Percentiles rank a stretch among this genome's conserved stretches.
These are phyloP conservation scores for Cylloceria caligata DNA, from an alignment of 2,888 invertebrate genomes.

Conservation along the genomic window DNA sequence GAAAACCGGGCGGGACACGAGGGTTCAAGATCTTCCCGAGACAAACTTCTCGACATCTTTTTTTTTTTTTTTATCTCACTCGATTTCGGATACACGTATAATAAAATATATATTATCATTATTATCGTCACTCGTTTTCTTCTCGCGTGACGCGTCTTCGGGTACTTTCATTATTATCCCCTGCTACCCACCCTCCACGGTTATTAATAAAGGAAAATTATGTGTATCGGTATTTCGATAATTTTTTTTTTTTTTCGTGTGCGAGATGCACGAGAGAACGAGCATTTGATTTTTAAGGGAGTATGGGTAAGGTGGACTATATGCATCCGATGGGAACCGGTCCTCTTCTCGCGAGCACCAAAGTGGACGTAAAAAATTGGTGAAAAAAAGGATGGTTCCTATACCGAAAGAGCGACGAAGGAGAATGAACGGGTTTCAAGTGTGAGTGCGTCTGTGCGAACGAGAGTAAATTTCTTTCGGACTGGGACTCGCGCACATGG, in stretches of 20 bases:
- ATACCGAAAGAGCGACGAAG: conserved; percentile 39
- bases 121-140: conserved; percentile 40
- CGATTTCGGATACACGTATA: conserved; percentile 3
- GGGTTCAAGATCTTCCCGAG: conserved; percentile 57
- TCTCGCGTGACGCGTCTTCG: conserved; percentile 8
- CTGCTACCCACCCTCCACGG: neutral
- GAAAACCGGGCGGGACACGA: neutral
- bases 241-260: conserved; percentile 50
- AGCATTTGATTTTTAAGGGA: conserved; percentile 37
- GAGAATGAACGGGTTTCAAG: conserved; percentile 27
- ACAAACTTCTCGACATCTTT: conserved; percentile 47
- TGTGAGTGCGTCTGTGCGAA: conserved; percentile 32
- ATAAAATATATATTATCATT: conserved; percentile 54
- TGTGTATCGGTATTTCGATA: conserved; percentile 56
- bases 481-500: conserved; percentile 38
- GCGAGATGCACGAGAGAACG: conserved; percentile 56
- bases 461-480: conserved; percentile 28
- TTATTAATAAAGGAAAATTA: conserved; percentile 58
- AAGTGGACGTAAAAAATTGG: conserved; percentile 59
- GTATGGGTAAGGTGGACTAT: conserved; percentile 36
- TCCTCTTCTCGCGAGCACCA: conserved; percentile 33
- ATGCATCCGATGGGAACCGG: conserved; percentile 50
- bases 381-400: conserved; percentile 48
- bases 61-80: conserved; percentile 19
- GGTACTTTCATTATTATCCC: conserved; percentile 22